phyloP scores from a whole-genome alignment of 2,888 invertebrate species.

The Euphydryas editha region DNA sequence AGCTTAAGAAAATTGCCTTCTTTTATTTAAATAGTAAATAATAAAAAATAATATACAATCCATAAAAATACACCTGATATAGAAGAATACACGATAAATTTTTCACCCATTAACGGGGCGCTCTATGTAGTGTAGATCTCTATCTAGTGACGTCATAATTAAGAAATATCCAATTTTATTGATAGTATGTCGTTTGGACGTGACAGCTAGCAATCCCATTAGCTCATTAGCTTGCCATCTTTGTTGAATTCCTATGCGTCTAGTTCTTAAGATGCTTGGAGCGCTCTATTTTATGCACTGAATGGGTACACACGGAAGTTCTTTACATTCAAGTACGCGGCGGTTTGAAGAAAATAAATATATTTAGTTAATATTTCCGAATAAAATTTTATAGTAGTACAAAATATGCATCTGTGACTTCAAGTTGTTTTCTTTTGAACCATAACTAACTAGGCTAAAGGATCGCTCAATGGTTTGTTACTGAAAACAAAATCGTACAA shows the following conservation, averaged over 20 bases:
- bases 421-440: background rate
- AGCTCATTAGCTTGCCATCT: slow-evolving; percentile 36
- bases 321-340: background rate
- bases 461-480: no score
- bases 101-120: slow-evolving; percentile 8
- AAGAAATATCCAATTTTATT: slow-evolving; percentile 37
- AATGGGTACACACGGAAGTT: slow-evolving; percentile 5
- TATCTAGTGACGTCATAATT: slow-evolving; percentile 45
- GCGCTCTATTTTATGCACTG: slow-evolving; percentile 25
- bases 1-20: no score
- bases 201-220: slow-evolving; percentile 41
- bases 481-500: no score
- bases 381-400: no score
- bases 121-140: no score
- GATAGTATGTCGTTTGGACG: slow-evolving; percentile 18
- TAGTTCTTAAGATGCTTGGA: slow-evolving; percentile 31
- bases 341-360: background rate
- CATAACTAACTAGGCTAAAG: no score
- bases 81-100: slow-evolving; percentile 8
- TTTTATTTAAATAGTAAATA: no score
- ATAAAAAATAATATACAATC: background rate
- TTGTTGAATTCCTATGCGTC: slow-evolving; percentile 38
- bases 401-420: background rate
- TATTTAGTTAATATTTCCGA: no score
- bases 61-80: background rate